These are phyloP conservation scores for Crypturellus undulatus DNA, from an alignment of 2,113 vertebrate species.

Conservation along the genomic window DNA sequence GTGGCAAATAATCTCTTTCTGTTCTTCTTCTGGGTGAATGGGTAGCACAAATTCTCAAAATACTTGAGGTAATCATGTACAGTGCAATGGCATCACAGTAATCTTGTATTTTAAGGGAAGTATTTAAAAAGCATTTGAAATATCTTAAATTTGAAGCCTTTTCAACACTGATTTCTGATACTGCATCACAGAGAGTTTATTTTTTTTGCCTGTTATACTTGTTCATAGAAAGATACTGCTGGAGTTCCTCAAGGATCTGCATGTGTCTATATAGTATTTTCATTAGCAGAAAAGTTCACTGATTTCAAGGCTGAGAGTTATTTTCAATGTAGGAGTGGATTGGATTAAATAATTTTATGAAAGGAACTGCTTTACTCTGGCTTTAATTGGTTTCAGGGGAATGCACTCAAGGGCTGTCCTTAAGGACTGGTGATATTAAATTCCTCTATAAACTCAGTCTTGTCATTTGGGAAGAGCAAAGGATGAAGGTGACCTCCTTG, in stretches of 20 bases:
- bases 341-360: neutral
- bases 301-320: neutral
- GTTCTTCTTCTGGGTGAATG: slow-evolving; percentile 17
- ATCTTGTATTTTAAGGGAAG: neutral
- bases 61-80: slow-evolving; percentile 23
- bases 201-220: neutral
- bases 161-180: neutral
- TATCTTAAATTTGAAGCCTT: neutral
- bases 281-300: slow-evolving; percentile 61
- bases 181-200: rapidly evolving
- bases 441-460: neutral
- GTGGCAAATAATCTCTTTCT: neutral
- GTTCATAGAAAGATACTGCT: neutral
- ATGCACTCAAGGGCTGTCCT: neutral
- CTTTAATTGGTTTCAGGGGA: slow-evolving; percentile 39
- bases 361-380: neutral
- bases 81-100: slow-evolving; percentile 37
- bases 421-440: neutral
- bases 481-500: neutral
- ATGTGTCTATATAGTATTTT: slow-evolving; percentile 47
- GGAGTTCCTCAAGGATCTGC: slow-evolving; percentile 44
- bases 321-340: neutral
- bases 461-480: slow-evolving; percentile 1
- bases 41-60: neutral
- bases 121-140: slow-evolving; percentile 24